Conservation (phyloP, 2,113 vertebrate species). For the Nansenia antarctica region DNA sequence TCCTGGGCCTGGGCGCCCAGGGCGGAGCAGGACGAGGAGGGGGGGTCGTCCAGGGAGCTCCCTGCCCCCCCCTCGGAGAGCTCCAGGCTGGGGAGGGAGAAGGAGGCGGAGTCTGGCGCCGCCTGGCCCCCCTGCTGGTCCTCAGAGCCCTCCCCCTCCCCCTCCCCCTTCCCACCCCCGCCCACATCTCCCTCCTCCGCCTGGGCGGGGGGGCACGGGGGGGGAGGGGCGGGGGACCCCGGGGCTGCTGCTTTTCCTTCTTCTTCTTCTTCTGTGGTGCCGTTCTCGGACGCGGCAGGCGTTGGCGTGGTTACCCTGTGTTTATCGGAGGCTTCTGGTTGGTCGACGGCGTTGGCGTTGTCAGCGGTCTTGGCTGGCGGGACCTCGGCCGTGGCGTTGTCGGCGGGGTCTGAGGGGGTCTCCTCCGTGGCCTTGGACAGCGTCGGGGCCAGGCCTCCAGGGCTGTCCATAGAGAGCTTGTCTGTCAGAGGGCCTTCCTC, state of each 20-base stretch:
- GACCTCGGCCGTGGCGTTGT: background rate
- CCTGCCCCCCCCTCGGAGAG: slow-evolving; percentile 53
- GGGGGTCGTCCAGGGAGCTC: slow-evolving; percentile 54
- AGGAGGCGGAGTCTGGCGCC: slow-evolving; percentile 61
- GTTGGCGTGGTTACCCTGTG: slow-evolving; percentile 37
- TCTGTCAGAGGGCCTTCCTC: slow-evolving; percentile 1
- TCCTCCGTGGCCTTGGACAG: background rate
- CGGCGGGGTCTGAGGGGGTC: background rate
- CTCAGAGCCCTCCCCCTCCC: slow-evolving; percentile 48
- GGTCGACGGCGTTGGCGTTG: too few species aligned
- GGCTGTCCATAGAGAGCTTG: slow-evolving; percentile 17
- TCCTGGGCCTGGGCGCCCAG: slow-evolving; percentile 34
- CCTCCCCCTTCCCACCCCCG: background rate
- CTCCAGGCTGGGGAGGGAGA: slow-evolving; percentile 69
- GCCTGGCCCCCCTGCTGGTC: slow-evolving; percentile 50
- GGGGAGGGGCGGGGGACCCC: too few species aligned
- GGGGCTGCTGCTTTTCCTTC: too few species aligned
- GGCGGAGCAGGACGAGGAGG: slow-evolving; percentile 46
- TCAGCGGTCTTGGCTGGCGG: background rate
- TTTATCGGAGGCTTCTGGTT: slow-evolving; percentile 33
- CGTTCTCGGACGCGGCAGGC: slow-evolving; percentile 31
- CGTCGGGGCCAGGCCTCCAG: too few species aligned
- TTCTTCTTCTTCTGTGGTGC: slow-evolving; percentile 16
- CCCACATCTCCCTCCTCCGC: too few species aligned
- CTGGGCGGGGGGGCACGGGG: too few species aligned